A percentile compares a stretch with the other conserved stretches of the same genome.
Conservation (phyloP, 2,888 invertebrate genomes). For the Lepidochrysops patricia region DNA sequence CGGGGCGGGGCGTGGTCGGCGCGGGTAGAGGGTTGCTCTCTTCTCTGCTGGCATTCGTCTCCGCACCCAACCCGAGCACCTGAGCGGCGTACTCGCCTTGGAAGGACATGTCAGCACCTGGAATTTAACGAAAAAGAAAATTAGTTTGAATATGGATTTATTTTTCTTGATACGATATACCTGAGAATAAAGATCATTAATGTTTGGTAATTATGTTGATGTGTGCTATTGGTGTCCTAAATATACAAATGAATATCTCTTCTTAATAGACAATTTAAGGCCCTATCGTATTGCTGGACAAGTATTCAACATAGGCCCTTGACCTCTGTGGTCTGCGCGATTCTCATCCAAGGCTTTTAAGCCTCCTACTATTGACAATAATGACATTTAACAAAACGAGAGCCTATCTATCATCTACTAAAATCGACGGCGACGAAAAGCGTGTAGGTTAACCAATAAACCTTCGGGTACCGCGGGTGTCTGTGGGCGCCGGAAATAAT, state of each 20-base stretch:
- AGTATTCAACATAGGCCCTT: no score
- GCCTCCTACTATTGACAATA: no score
- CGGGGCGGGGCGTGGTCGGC: conserved; percentile 32
- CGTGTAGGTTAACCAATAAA: not conserved
- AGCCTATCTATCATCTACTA: not conserved
- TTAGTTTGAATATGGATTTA: not conserved
- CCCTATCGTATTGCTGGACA: no score
- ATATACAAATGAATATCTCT: no score
- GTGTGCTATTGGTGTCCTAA: no score
- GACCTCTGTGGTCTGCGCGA: no score
- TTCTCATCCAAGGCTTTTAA: no score
- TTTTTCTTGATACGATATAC: no score
- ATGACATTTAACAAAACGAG: not conserved
- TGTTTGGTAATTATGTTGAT: no score
- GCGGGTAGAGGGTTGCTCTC: conserved; percentile 26
- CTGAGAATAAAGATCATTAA: no score
- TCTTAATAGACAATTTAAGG: no score
- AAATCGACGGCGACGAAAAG: not conserved
- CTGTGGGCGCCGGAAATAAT: not conserved
- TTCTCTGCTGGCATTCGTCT: conserved; percentile 48
- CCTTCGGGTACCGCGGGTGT: not conserved
- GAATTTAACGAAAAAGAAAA: conserved; percentile 12
- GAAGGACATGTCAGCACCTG: conserved; percentile 89
- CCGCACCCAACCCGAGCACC: conserved; percentile 83
- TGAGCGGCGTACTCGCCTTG: conserved; percentile 95